A percentile compares a stretch with the other conserved stretches of the same genome.
Conservation (phyloP, 2,797 vertebrate species). For the Syndactyla subalaris region DNA sequence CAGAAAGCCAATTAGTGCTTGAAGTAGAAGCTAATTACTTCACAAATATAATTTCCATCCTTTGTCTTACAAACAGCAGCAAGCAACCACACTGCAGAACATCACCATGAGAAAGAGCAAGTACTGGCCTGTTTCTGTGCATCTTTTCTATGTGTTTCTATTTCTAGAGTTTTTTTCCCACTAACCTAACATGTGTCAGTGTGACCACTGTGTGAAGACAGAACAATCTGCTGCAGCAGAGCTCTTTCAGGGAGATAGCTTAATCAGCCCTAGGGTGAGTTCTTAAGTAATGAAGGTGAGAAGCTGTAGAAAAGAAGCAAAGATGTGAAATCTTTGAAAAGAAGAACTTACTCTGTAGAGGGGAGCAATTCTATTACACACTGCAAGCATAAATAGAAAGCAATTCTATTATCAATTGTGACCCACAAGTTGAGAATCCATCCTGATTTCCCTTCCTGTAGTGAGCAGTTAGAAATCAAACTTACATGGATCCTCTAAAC, state of each 20-base stretch:
- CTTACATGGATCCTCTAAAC: background rate
- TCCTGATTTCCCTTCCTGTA: background rate
- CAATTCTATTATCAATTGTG: background rate
- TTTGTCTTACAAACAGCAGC: background rate
- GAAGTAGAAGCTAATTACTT: conserved; percentile 1
- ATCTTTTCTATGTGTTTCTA: background rate
- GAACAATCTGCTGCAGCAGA: background rate
- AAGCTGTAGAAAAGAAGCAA: background rate
- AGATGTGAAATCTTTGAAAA: background rate
- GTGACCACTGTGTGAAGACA: background rate
- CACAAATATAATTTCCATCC: background rate
- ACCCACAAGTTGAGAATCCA: background rate
- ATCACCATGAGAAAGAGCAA: background rate
- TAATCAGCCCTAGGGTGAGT: background rate
- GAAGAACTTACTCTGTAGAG: background rate
- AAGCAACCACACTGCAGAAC: background rate
- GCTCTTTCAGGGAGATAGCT: background rate
- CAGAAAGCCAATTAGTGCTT: conserved; percentile 25
- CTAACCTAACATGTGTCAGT: background rate
- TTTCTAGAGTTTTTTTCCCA: background rate
- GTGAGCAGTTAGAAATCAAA: background rate
- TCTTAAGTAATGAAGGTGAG: conserved; percentile 3
- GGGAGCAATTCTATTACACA: background rate
- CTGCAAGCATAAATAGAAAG: background rate
- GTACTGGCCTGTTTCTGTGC: background rate